Conservation (phyloP, 2,113 vertebrate genomes). For the Sturnira hondurensis region DNA sequence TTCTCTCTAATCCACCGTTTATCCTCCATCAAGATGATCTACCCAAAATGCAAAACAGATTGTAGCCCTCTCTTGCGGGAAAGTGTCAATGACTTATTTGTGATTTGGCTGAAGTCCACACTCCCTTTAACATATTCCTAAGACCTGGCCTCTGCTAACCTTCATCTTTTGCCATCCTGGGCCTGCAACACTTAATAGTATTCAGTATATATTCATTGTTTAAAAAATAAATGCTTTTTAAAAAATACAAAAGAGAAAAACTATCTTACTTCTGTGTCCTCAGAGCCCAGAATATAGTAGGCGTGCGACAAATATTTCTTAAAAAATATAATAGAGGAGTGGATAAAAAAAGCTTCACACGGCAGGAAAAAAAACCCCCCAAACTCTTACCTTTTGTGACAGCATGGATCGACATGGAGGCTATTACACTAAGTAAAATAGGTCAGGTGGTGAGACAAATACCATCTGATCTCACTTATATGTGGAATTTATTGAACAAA, state of each 20-base stretch:
- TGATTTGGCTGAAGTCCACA: neutral
- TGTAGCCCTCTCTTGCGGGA: neutral
- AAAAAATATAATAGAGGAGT: neutral
- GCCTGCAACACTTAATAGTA: neutral
- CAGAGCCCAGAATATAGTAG: neutral
- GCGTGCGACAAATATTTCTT: neutral
- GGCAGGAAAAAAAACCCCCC: no score
- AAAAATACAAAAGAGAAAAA: conserved; percentile 17
- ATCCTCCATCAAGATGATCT: neutral
- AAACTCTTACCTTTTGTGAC: no score
- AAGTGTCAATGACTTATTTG: conserved; percentile 10
- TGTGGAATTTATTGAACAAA: no score
- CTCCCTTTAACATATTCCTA: neutral
- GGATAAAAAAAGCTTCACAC: no score
- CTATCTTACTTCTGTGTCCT: neutral
- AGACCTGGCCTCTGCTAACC: neutral
- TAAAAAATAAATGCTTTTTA: conserved; percentile 32
- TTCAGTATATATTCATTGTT: neutral
- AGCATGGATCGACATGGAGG: no score
- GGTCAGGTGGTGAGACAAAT: no score
- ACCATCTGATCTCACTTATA: no score
- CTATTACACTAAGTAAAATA: no score
- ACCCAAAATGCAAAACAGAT: neutral
- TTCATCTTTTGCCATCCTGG: neutral
- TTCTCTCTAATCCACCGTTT: neutral